Conservation (phyloP, 2,888 invertebrate genomes). For the Drosophila emarginata region DNA sequence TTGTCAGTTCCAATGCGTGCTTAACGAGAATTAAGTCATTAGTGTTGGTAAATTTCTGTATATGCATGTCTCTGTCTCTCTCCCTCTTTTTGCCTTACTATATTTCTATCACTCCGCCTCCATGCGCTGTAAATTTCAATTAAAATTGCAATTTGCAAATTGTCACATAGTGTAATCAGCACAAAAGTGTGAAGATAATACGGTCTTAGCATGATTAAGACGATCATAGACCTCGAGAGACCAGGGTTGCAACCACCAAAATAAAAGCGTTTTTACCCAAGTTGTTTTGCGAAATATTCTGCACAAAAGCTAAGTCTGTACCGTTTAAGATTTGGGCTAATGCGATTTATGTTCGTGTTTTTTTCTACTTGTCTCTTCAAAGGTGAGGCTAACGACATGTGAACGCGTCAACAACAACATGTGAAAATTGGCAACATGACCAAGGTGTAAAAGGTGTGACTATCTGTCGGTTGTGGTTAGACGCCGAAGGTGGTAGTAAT, state of each 20-base stretch:
- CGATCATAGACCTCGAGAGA: conserved; percentile 4
- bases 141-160: conserved; percentile 73
- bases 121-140: conserved; percentile 57
- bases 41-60: conserved; percentile 23
- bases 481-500: conserved; percentile 25
- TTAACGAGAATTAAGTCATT: conserved; percentile 75
- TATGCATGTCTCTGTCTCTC: conserved; percentile 7
- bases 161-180: conserved; percentile 59
- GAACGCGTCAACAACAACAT: conserved; percentile 29
- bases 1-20: conserved; percentile 40
- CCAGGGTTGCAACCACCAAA: conserved; percentile 4
- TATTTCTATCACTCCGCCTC: not conserved
- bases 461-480: conserved; percentile 1
- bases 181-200: conserved; percentile 68
- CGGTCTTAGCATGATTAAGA: conserved; percentile 69
- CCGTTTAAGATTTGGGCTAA: conserved; percentile 65
- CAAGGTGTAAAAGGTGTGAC: conserved; percentile 20
- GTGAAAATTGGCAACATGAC: conserved; percentile 48
- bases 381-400: conserved; percentile 72
- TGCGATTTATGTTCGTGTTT: conserved; percentile 59
- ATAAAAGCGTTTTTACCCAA: not conserved
- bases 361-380: conserved; percentile 21
- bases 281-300: conserved; percentile 9
- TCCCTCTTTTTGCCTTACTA: not conserved
- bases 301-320: not conserved